A percentile compares a stretch with the other conserved stretches of the same genome.
These are phyloP conservation scores for Serranus cabrilla DNA, from an alignment of 2,797 vertebrate species.

Conservation along the genomic window DNA sequence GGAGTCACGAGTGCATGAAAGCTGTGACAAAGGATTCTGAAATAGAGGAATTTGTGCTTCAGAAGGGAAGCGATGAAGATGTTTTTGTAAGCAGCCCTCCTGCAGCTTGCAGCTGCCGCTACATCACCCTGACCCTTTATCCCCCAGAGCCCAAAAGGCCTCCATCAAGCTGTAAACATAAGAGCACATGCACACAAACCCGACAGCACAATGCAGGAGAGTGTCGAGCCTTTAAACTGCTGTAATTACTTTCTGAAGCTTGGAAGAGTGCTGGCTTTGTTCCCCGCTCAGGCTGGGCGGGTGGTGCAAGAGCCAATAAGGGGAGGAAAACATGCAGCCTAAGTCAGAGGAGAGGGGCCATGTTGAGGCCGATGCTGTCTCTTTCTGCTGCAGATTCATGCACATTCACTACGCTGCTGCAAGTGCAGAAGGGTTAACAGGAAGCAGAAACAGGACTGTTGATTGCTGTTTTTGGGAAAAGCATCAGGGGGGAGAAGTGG, in stretches of 20 bases:
- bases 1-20: neutral
- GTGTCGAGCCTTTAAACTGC: constrained; percentile 50
- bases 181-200: neutral
- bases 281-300: constrained; percentile 50
- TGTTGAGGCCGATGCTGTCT: constrained; percentile 7
- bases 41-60: neutral
- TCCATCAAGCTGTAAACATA: constrained; percentile 53
- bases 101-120: constrained; percentile 68
- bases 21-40: neutral
- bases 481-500: neutral
- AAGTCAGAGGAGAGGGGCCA: neutral
- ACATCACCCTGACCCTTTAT: constrained; percentile 39
- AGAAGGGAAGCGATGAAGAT: neutral
- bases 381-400: neutral
- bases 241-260: constrained; percentile 54
- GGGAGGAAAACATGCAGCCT: constrained; percentile 32
- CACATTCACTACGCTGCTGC: neutral
- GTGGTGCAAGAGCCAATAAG: constrained; percentile 59
- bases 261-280: constrained; percentile 79
- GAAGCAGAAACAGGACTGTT: neutral
- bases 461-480: neutral
- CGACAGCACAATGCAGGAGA: constrained; percentile 7
- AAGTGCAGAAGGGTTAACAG: neutral
- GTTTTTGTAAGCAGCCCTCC: constrained; percentile 29
- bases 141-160: constrained; percentile 16